Percentiles rank a stretch among this genome's conserved stretches.
phyloP scores from a whole-genome alignment of 2,888 invertebrate species.

The Lasius fuliginosus region DNA sequence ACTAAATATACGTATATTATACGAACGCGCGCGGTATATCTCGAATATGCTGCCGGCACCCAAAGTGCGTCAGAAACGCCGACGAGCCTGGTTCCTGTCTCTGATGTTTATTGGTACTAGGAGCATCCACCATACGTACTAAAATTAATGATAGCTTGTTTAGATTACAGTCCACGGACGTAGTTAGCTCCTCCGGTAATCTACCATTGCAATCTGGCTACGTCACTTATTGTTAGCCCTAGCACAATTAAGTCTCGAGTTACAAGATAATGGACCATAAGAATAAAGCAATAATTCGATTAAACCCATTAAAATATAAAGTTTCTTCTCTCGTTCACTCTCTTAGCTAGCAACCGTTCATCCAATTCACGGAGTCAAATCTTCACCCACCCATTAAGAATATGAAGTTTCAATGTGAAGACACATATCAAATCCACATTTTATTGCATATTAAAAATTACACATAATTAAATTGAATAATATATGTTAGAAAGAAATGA shows the following conservation, averaged over 20 bases:
- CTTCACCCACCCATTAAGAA: not conserved
- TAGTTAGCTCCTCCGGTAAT: conserved; percentile 27
- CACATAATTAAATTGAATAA: not conserved
- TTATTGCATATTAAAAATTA: not conserved
- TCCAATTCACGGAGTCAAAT: too few relatives aligned
- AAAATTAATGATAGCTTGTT: conserved; percentile 56
- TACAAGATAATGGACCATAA: not conserved
- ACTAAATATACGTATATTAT: conserved; percentile 50
- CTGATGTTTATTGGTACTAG: conserved; percentile 55
- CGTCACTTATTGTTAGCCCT: not conserved
- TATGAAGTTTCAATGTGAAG: not conserved
- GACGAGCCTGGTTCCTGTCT: conserved; percentile 38
- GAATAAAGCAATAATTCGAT: not conserved
- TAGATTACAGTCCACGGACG: conserved; percentile 37
- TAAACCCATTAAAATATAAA: too few relatives aligned
- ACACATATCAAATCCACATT: not conserved
- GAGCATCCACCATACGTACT: conserved; percentile 43
- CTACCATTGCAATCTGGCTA: conserved; percentile 15
- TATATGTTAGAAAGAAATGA: not conserved
- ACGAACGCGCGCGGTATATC: conserved; percentile 32
- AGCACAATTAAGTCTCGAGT: not conserved
- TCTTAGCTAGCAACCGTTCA: too few relatives aligned
- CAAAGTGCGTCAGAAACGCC: conserved; percentile 49
- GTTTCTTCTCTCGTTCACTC: too few relatives aligned
- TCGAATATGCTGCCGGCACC: conserved; percentile 43